These are phyloP conservation scores for Drosophila kohkoa DNA, from an alignment of 1,140 invertebrate species.

Conservation along the genomic window DNA sequence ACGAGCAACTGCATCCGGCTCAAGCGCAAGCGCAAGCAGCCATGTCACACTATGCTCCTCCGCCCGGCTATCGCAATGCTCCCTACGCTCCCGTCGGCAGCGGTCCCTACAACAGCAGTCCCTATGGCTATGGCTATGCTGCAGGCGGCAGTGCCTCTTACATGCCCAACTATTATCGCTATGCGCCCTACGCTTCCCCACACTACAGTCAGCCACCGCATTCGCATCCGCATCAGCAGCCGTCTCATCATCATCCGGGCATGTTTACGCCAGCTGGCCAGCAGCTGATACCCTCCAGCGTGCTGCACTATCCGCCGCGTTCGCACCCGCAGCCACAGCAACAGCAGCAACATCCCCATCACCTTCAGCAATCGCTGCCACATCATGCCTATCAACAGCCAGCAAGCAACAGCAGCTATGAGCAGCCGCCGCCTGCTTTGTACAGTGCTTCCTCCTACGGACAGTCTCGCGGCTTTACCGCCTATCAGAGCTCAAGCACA, in stretches of 20 bases:
- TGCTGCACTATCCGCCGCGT: conserved; percentile 70
- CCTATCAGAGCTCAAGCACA: conserved; percentile 45
- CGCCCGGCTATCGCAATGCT: conserved; percentile 50
- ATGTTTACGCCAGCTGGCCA: conserved; percentile 76
- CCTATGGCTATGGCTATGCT: neutral
- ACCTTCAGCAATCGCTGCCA: conserved; percentile 21
- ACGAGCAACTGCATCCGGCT: conserved; percentile 63
- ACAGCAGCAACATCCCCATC: conserved; percentile 41
- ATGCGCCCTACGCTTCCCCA: conserved; percentile 72
- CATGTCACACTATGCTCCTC: conserved; percentile 63
- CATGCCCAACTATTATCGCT: conserved; percentile 73
- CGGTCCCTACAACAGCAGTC: conserved; percentile 51
- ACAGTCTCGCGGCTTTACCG: conserved; percentile 53
- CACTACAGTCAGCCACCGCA: conserved; percentile 65
- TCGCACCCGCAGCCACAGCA: conserved; percentile 38
- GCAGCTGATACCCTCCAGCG: conserved; percentile 72
- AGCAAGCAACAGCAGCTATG: conserved; percentile 44
- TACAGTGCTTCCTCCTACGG: conserved; percentile 62
- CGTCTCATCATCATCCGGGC: conserved; percentile 42
- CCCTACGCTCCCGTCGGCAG: neutral
- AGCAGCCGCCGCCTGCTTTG: conserved; percentile 57
- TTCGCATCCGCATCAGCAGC: conserved; percentile 30
- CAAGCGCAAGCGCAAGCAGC: conserved; percentile 44
- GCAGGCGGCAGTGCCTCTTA: conserved; percentile 27
- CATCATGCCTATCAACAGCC: conserved; percentile 39